Evolutionary conservation across 2,113 vertebrate species (phyloP), one percentile per base, ranked within the genome.

Genomic region (Scomber japonicus): DNA sequence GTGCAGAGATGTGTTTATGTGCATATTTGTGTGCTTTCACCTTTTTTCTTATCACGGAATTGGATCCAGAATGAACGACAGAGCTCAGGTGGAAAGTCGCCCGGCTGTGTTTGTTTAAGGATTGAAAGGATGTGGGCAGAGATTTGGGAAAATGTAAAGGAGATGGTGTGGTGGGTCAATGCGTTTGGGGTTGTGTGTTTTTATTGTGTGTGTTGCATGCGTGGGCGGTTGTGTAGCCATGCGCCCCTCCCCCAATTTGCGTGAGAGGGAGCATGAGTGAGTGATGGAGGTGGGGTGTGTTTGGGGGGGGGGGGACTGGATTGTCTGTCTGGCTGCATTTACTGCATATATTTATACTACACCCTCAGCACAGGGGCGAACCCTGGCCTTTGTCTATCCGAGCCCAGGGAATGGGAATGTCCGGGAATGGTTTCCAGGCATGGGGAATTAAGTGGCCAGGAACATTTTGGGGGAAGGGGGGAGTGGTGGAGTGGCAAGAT

Each of bases 221-320:
- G 51, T 82, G 62, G 67, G 64, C 46, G 68, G 63, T 81, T 80
- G 61, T 70, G 48, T 48, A 78, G 80, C 80, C 7, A 14, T 24
- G 71, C n/a, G 4, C 91, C 93, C 92, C 71, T 91, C 92, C 93
- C 91, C 93, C 89, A 81, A 64, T 82, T 68, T 87, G 75, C 71
- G 57, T 86, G 76, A 86, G 79, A 83, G 85, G 76, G 75, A 81
- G 79, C 51, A 3, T 67, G 82, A 78, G 88, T 85, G 87, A 91
- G 70, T 90, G 89, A 90, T 86, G 76, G 80, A 75, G 64, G 72
- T 75, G 27, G 66, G n/a, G 71, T 51, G 50, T 11, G 46, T 55
- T 14, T 55, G 27, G 15, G 24, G 24, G 51, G 62, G 49, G 72
- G 79, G 64, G 80, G 13, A 35, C 9, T 10, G 35, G 35, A 40